Base-by-base conservation (phyloP, 2,797 vertebrate genomes). In the Catamblyrhynchus diadema region DNA sequence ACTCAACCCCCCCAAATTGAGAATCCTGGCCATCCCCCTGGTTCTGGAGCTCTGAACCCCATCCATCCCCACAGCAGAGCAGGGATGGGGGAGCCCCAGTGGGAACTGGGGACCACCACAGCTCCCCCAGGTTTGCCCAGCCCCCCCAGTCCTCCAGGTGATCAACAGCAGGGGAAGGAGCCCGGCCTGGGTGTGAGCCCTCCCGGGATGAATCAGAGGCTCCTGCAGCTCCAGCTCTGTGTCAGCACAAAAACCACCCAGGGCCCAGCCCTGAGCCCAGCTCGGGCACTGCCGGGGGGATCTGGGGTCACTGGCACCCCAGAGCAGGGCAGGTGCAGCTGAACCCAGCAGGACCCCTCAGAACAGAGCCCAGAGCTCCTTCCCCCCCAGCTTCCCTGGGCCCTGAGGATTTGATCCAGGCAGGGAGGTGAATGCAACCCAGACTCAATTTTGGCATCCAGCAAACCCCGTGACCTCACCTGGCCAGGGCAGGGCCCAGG, bases 141-240 rank as follows among this genome's bases (percentile, higher is more conserved):
- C 37, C 37, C 83, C 51, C 8, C 21, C 48, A 32, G 72, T n/a
- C 62, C 2, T 0, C 14, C 72, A 8, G 48, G 1, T 0, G 10
- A 67, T 57, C 67, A 21, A 1, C 12, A 25, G 2, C 28, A 5
- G 12, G 70, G 69, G 71, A 57, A 77, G 69, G 41, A 75, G 32
- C 44, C 56, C 22, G 12, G 39, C 28, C 47, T 66, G 95, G 95
- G 79, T 32, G 87, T 93, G 87, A 95, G 90, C 48, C 81, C 71
- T 89, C 78, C 59, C 0, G 24, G n/a, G 61, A 91, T 95, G 95
- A 94, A 93, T 96, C 93, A 94, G 90, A 95, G 78, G 48, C 57
- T 90, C 37, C 86, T 30, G 45, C 4, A 0, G 60, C 65, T 56
- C 57, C 70, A 28, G 42, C 39, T 74, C 51, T 60, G 85, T 33